These are phyloP conservation scores for Dasypogon diadema DNA, from an alignment of 2,888 invertebrate genomes.

Conservation along the genomic window DNA sequence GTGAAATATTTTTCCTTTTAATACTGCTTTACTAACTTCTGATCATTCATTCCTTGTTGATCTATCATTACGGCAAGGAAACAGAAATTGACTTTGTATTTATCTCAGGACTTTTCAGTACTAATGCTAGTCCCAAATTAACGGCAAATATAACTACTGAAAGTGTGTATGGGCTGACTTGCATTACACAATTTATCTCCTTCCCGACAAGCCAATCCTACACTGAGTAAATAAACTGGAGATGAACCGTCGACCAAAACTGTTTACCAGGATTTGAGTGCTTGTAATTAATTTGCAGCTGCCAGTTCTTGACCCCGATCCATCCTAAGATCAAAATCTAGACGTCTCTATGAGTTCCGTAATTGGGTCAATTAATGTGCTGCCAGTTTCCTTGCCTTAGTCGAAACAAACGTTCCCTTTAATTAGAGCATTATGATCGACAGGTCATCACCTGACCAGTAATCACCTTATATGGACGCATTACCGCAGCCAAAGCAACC, in stretches of 20 bases:
- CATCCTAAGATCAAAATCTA: background rate
- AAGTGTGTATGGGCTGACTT: too few relatives aligned
- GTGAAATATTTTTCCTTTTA: too few relatives aligned
- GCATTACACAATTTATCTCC: background rate
- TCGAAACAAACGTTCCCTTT: background rate
- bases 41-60: too few relatives aligned
- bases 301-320: background rate
- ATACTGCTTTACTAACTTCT: too few relatives aligned
- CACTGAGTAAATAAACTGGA: background rate
- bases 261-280: background rate
- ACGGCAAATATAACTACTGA: too few relatives aligned
- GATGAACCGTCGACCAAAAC: background rate
- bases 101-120: too few relatives aligned
- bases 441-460: constrained; percentile 30
- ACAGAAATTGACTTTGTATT: too few relatives aligned
- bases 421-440: background rate
- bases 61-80: too few relatives aligned
- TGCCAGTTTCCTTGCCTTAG: background rate
- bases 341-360: background rate
- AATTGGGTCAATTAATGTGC: constrained; percentile 5
- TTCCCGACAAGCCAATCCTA: too few relatives aligned
- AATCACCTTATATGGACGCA: constrained; percentile 12
- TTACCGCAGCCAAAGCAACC: background rate
- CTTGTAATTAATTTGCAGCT: background rate
- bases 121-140: too few relatives aligned